These are phyloP conservation scores for Synanthedon myopaeformis DNA, from an alignment of 2,888 invertebrate species.

Conservation along the genomic window DNA sequence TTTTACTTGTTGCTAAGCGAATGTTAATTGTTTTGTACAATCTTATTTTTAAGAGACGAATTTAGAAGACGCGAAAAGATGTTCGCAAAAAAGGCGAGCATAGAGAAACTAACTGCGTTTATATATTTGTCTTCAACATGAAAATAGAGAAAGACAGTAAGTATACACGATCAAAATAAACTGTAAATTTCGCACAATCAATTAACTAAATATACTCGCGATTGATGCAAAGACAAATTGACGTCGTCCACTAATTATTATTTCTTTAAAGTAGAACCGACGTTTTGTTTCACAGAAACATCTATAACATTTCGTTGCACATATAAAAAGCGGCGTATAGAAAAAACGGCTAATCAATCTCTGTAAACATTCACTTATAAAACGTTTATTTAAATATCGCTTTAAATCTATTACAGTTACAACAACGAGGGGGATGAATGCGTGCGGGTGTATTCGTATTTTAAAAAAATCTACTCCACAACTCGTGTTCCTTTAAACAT, in stretches of 20 bases:
- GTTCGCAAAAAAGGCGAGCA: no score
- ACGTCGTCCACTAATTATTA: no score
- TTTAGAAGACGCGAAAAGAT: no score
- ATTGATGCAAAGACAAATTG: no score
- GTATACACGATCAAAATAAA: not conserved
- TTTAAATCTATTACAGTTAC: constrained; percentile 11
- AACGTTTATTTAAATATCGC: constrained; percentile 1
- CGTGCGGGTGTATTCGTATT: not conserved
- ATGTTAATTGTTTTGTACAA: no score
- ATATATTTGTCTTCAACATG: no score
- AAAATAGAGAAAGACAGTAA: no score
- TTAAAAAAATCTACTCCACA: not conserved
- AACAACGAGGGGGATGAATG: constrained; percentile 23
- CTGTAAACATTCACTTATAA: constrained; percentile 16
- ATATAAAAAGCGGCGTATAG: constrained; percentile 36
- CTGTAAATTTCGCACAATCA: not conserved
- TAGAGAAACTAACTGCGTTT: no score
- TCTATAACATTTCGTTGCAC: constrained; percentile 37
- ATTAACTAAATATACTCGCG: no score
- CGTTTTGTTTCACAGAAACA: not conserved
- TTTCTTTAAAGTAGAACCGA: not conserved
- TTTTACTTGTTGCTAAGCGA: no score
- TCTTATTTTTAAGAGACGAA: no score
- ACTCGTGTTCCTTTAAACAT: not conserved
- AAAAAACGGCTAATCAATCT: constrained; percentile 16